These are phyloP conservation scores for Pimpla rufipes DNA, from an alignment of 2,888 invertebrate species.

Conservation along the genomic window DNA sequence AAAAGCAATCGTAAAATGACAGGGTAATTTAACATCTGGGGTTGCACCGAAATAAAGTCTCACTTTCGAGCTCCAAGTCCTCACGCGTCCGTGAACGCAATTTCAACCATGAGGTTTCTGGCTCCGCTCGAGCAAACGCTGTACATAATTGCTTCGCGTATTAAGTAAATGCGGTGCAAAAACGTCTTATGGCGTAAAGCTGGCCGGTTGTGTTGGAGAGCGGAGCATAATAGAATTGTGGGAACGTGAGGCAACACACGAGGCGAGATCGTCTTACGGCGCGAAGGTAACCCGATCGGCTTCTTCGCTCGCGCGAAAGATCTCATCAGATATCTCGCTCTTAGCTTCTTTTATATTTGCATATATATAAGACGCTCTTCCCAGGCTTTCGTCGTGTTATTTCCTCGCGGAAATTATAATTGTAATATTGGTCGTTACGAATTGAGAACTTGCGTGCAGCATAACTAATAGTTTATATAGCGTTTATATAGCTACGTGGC, in stretches of 20 bases:
- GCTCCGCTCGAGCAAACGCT: slow-evolving; percentile 43
- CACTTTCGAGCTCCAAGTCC: background rate
- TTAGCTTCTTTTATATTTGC: background rate
- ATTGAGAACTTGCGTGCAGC: slow-evolving; percentile 28
- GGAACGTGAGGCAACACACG: slow-evolving; percentile 69
- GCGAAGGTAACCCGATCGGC: slow-evolving; percentile 59
- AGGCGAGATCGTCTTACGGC: slow-evolving; percentile 56
- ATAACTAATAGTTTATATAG: slow-evolving; percentile 21
- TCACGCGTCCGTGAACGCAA: slow-evolving; percentile 15
- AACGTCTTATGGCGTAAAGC: slow-evolving; percentile 68
- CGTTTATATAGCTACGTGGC: background rate
- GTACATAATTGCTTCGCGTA: slow-evolving; percentile 47
- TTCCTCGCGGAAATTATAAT: slow-evolving; percentile 5
- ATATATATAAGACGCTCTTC: slow-evolving; percentile 13
- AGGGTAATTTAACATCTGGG: background rate
- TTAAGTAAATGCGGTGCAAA: slow-evolving; percentile 58
- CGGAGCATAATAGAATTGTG: slow-evolving; percentile 76
- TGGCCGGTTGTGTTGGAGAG: slow-evolving; percentile 53
- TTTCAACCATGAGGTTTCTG: slow-evolving; percentile 5
- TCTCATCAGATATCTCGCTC: slow-evolving; percentile 16
- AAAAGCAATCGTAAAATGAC: background rate
- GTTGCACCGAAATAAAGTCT: background rate
- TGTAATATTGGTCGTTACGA: slow-evolving; percentile 22
- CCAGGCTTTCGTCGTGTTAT: slow-evolving; percentile 21
- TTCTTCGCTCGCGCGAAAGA: slow-evolving; percentile 51